A percentile compares a stretch with the other conserved stretches of the same genome.
Evolutionary conservation across 1,140 invertebrate species (phyloP).

Genomic region (Cardiocondyla obscurior): DNA sequence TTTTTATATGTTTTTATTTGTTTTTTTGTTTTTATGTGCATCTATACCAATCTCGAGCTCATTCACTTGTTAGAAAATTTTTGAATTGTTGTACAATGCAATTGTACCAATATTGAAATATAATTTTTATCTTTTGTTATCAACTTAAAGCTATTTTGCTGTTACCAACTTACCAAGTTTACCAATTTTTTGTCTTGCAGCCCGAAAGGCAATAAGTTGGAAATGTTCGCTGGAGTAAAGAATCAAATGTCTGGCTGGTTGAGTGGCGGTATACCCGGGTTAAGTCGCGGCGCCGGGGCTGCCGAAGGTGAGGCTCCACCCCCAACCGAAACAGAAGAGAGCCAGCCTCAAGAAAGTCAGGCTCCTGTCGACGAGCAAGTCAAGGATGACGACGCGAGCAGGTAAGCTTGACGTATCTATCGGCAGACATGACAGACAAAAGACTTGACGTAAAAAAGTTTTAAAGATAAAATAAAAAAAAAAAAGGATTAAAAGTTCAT

Average conservation of each 20-base stretch:
- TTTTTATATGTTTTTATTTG: too few species aligned
- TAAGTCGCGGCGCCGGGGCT: constrained; percentile 84
- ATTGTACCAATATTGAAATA: too few species aligned
- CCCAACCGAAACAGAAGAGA: constrained; percentile 81
- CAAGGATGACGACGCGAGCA: constrained; percentile 92
- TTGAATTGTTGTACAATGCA: too few species aligned
- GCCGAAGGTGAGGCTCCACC: constrained; percentile 78
- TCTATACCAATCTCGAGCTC: too few species aligned
- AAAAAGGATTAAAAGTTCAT: not conserved
- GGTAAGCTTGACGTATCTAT: constrained; percentile 75
- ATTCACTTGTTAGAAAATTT: too few species aligned
- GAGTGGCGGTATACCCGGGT: constrained; percentile 88
- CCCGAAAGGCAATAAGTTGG: constrained; percentile 88
- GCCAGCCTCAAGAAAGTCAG: constrained; percentile 82
- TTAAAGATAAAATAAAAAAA: too few species aligned
- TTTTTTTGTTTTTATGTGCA: too few species aligned
- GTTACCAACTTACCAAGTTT: too few species aligned
- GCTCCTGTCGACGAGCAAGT: constrained; percentile 82
- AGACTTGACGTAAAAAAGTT: too few species aligned
- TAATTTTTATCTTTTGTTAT: too few species aligned
- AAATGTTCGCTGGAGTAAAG: constrained; percentile 92
- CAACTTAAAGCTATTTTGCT: too few species aligned
- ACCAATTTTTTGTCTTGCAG: constrained; percentile 81
- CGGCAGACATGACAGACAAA: too few species aligned
- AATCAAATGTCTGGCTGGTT: constrained; percentile 92